phyloP scores from a whole-genome alignment of 2,113 vertebrate species.

The Patagioenas fasciata region DNA sequence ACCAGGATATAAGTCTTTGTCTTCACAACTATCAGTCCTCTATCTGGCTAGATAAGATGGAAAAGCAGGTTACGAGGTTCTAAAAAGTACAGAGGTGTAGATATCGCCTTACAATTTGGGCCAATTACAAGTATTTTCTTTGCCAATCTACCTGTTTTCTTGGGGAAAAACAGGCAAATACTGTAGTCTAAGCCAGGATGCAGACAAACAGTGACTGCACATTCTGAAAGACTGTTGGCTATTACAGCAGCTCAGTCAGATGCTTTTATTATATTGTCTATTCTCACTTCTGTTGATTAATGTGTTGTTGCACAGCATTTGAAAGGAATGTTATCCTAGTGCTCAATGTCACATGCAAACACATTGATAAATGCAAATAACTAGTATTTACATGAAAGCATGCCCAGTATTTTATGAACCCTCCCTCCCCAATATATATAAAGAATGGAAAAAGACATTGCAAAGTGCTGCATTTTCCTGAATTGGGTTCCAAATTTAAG shows the following conservation, averaged over 20 bases:
- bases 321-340: not conserved
- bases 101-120: not conserved
- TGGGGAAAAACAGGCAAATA: not conserved
- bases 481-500: not conserved
- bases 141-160: not conserved
- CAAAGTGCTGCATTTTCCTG: not conserved
- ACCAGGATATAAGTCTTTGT: constrained; percentile 73
- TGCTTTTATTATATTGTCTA: not conserved
- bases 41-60: constrained; percentile 55
- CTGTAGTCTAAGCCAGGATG: not conserved
- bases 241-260: not conserved
- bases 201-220: not conserved
- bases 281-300: not conserved
- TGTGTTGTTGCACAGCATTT: not conserved
- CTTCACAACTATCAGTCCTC: constrained; percentile 76
- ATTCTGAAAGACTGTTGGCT: not conserved
- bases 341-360: not conserved
- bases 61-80: not conserved
- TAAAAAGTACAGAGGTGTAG: not conserved
- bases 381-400: not conserved
- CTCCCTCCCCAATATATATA: not conserved
- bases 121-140: not conserved
- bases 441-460: not conserved
- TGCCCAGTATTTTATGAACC: not conserved
- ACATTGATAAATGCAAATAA: not conserved